These are phyloP conservation scores for Craterocephalus amniculus DNA, from an alignment of 2,797 vertebrate genomes.

Conservation along the genomic window DNA sequence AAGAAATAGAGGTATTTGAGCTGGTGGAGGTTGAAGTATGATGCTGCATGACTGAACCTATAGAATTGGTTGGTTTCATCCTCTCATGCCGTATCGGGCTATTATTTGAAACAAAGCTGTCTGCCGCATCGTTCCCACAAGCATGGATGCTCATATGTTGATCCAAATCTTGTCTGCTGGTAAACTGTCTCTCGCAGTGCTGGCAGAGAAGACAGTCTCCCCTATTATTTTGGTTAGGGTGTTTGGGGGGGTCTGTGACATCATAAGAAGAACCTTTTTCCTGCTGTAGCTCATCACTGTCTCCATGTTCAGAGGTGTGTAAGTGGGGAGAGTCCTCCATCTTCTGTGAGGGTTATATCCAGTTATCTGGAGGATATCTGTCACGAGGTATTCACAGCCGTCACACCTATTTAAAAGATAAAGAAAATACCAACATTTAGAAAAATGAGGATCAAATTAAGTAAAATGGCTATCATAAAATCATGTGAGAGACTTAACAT, in stretches of 20 bases:
- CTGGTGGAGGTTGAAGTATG: conserved; percentile 45
- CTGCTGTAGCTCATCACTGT: conserved; percentile 45
- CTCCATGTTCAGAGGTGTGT: conserved; percentile 56
- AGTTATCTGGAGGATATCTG: conserved; percentile 74
- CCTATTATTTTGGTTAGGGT: conserved; percentile 72
- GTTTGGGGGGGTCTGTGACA: conserved; percentile 43
- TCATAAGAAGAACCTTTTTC: conserved; percentile 33
- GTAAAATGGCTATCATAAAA: not conserved
- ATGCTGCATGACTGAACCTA: conserved; percentile 48
- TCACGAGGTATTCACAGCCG: conserved; percentile 46
- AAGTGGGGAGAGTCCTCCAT: conserved; percentile 64
- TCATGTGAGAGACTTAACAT: not conserved
- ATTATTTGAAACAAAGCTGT: conserved; percentile 85
- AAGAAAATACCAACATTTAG: conserved; percentile 20
- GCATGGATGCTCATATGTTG: conserved; percentile 90
- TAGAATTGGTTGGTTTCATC: conserved; percentile 35
- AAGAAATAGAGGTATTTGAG: conserved; percentile 24
- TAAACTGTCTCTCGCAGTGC: conserved; percentile 89
- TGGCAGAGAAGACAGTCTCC: conserved; percentile 87
- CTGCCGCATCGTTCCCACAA: conserved; percentile 62
- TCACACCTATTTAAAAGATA: conserved; percentile 59
- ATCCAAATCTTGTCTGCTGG: conserved; percentile 89
- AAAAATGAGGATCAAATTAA: not conserved
- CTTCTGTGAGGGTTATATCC: conserved; percentile 57
- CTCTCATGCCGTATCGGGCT: conserved; percentile 86